Evolutionary conservation across 2,797 vertebrate species (phyloP).

Genomic region (Danio aesculapii): DNA sequence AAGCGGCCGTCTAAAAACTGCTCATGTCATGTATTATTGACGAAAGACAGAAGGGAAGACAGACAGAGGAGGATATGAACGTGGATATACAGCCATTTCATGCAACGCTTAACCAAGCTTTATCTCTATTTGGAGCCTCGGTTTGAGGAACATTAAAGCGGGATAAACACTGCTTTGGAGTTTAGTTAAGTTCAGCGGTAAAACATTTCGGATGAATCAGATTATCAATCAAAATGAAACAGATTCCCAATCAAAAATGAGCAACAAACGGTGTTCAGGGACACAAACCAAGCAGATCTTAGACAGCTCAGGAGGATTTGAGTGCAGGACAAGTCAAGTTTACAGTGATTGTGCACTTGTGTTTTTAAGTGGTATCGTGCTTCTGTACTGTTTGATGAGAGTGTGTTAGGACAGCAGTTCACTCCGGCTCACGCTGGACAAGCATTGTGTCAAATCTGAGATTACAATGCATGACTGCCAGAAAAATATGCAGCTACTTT

Average conservation of each 20-base stretch:
- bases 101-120: not conserved
- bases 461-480: too few species aligned
- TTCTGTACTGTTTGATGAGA: not conserved
- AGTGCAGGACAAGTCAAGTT: not conserved
- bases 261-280: not conserved
- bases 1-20: constrained; percentile 33
- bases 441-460: not conserved
- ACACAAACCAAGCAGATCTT: not conserved
- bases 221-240: not conserved
- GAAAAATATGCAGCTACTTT: too few species aligned
- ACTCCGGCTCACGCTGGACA: too few species aligned
- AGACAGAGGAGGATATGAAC: constrained; percentile 22
- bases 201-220: not conserved
- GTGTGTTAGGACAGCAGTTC: too few species aligned
- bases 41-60: constrained; percentile 16
- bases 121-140: not conserved
- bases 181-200: not conserved
- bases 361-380: not conserved
- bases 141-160: not conserved
- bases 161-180: not conserved
- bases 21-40: constrained; percentile 53
- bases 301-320: not conserved
- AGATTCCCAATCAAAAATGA: not conserved
- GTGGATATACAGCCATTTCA: constrained; percentile 5
- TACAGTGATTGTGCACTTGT: not conserved